phyloP scores from a whole-genome alignment of 2,113 vertebrate species.

The Semicossyphus pulcher region DNA sequence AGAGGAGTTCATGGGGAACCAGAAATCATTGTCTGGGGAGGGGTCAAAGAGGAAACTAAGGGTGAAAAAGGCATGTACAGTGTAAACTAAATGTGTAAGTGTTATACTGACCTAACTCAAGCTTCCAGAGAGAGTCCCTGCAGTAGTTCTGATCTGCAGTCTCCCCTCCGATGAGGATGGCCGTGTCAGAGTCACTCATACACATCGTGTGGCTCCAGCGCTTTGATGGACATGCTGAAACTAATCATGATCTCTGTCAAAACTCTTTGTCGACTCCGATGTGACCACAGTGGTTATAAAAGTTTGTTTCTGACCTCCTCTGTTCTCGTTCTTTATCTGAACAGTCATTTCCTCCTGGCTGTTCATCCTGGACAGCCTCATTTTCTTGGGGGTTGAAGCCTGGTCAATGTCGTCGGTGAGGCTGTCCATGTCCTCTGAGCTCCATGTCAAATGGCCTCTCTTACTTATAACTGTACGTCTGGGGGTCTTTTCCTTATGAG shows the following conservation, averaged over 20 bases:
- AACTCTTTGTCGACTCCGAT: background rate
- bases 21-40: constrained; percentile 87
- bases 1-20: constrained; percentile 86
- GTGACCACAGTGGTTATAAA: background rate
- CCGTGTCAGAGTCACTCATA: constrained; percentile 86
- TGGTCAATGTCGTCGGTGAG: constrained; percentile 40
- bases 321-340: constrained; percentile 69
- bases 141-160: constrained; percentile 77
- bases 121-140: constrained; percentile 88
- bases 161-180: constrained; percentile 89
- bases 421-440: constrained; percentile 65
- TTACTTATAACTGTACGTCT: constrained; percentile 59
- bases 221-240: constrained; percentile 82
- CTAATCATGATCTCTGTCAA: constrained; percentile 21
- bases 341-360: constrained; percentile 61
- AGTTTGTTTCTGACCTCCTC: constrained; percentile 63
- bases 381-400: constrained; percentile 68
- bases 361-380: constrained; percentile 58
- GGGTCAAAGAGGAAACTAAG: background rate
- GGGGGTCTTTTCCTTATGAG: constrained; percentile 71
- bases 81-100: background rate
- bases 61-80: background rate
- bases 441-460: constrained; percentile 65
- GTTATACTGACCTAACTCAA: constrained; percentile 86
- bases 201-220: constrained; percentile 91